Conservation (phyloP, 2,888 invertebrate species). For the Cremastinae sp. region DNA sequence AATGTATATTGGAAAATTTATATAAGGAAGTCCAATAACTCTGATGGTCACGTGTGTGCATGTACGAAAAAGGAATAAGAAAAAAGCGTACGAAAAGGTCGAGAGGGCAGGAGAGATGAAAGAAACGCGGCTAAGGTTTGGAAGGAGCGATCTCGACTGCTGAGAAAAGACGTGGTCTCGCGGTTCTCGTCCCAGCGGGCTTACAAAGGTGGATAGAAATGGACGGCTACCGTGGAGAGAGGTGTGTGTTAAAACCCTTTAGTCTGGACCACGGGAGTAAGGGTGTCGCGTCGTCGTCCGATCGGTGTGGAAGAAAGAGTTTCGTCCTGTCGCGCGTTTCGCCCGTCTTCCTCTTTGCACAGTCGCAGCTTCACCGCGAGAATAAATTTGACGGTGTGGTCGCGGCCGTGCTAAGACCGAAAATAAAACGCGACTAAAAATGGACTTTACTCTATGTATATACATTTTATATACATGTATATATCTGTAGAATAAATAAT, state of each 20-base stretch:
- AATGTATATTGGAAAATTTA: too few relatives aligned
- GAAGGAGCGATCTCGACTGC: slow-evolving; percentile 25
- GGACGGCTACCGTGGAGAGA: slow-evolving; percentile 18
- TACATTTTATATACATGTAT: too few relatives aligned
- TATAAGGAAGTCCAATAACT: too few relatives aligned
- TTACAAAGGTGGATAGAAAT: slow-evolving; percentile 52
- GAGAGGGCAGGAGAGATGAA: slow-evolving; percentile 1
- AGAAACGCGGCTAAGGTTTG: slow-evolving; percentile 20
- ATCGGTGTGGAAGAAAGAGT: slow-evolving; percentile 61
- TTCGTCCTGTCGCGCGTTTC: background rate
- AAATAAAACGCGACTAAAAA: slow-evolving; percentile 66
- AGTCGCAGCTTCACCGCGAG: slow-evolving; percentile 73
- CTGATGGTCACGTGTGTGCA: too few relatives aligned
- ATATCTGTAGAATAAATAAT: too few relatives aligned
- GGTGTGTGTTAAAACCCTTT: slow-evolving; percentile 75
- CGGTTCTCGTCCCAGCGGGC: slow-evolving; percentile 53
- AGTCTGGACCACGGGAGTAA: slow-evolving; percentile 76
- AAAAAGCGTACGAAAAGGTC: slow-evolving; percentile 21
- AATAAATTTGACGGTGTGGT: slow-evolving; percentile 72
- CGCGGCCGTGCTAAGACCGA: slow-evolving; percentile 68
- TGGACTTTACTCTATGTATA: slow-evolving; percentile 32
- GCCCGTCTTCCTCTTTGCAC: slow-evolving; percentile 59
- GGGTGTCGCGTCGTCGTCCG: slow-evolving; percentile 45
- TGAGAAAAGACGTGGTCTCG: slow-evolving; percentile 54
- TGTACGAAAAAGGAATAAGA: too few relatives aligned